phyloP scores from a whole-genome alignment of 1,140 invertebrate genomes.

The Radopholus similis region DNA sequence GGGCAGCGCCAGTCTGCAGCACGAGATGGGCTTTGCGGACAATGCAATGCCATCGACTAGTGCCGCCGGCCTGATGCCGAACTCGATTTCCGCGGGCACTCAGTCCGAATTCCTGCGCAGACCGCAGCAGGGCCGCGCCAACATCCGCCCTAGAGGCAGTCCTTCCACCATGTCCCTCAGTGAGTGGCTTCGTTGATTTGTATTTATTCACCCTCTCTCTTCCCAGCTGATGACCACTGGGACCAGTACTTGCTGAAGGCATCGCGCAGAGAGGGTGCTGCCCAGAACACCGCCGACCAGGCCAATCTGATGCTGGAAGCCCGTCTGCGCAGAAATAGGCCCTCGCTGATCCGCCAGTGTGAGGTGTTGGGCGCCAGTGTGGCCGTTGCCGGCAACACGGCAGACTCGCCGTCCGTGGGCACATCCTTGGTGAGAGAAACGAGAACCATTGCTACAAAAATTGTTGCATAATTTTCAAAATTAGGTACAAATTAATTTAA shows the following conservation, averaged over 20 bases:
- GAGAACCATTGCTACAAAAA: background rate
- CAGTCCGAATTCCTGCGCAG: constrained; percentile 5
- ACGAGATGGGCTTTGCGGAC: background rate
- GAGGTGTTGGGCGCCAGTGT: constrained; percentile 42
- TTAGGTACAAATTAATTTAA: background rate
- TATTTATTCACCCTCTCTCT: background rate
- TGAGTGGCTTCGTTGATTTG: constrained; percentile 9
- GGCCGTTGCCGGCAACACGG: background rate
- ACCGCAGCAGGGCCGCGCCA: background rate
- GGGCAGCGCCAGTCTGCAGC: background rate
- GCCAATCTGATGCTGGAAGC: constrained; percentile 11
- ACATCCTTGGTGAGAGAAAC: background rate
- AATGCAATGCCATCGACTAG: background rate
- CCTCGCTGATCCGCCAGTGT: constrained; percentile 54
- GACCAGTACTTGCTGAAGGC: constrained; percentile 54
- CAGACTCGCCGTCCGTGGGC: background rate
- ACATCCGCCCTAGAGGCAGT: background rate
- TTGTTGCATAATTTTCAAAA: background rate
- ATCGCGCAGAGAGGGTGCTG: constrained; percentile 19
- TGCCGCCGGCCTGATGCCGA: background rate
- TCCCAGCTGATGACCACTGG: constrained; percentile 48
- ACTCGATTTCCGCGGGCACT: constrained; percentile 2
- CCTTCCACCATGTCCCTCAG: constrained; percentile 49
- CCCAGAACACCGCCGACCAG: constrained; percentile 3
- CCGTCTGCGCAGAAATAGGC: constrained; percentile 46